Percentiles rank a stretch among this genome's conserved stretches.
Conservation (phyloP, 2,888 invertebrate genomes). For the Pseudanteris insignis region DNA sequence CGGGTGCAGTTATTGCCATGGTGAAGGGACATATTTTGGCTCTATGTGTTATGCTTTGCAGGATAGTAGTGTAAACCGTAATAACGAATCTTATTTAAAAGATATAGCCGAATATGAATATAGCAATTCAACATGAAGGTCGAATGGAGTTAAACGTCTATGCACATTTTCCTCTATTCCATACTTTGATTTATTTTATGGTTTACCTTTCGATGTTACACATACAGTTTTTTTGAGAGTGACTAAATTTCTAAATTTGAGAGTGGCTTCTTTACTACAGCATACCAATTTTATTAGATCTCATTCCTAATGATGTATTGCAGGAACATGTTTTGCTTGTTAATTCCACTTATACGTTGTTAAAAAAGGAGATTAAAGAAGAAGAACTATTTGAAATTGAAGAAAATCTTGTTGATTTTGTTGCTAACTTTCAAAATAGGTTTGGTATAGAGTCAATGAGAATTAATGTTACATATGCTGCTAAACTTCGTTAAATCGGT, state of each 20-base stretch:
- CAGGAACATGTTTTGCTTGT: conserved; percentile 6
- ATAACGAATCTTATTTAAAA: too few relatives aligned
- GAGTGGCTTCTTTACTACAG: conserved; percentile 31
- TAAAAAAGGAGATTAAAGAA: conserved; percentile 1
- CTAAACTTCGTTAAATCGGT: conserved; percentile 13
- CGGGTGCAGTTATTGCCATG: too few relatives aligned
- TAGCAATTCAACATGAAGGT: too few relatives aligned
- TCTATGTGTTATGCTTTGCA: too few relatives aligned
- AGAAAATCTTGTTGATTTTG: conserved; percentile 4
- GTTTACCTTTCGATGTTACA: conserved; percentile 34
- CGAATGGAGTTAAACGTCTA: conserved; percentile 9
- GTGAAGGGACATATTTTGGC: too few relatives aligned
- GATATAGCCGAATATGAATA: too few relatives aligned
- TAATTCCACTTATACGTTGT: conserved; percentile 4
- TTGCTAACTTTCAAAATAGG: conserved; percentile 1
- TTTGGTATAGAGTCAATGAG: conserved; percentile 6
- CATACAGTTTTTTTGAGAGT: conserved; percentile 29
- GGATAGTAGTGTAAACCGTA: too few relatives aligned
- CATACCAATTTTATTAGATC: conserved; percentile 11
- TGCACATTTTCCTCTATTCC: conserved; percentile 15
- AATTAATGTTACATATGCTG: conserved; percentile 7
- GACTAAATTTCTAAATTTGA: conserved; percentile 12
- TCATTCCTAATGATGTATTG: conserved; percentile 2
- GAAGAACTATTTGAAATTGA: conserved; percentile 4
- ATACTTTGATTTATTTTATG: conserved; percentile 28